Conservation (phyloP, 2,113 vertebrate genomes). For the Acrocephalus arundinaceus region DNA sequence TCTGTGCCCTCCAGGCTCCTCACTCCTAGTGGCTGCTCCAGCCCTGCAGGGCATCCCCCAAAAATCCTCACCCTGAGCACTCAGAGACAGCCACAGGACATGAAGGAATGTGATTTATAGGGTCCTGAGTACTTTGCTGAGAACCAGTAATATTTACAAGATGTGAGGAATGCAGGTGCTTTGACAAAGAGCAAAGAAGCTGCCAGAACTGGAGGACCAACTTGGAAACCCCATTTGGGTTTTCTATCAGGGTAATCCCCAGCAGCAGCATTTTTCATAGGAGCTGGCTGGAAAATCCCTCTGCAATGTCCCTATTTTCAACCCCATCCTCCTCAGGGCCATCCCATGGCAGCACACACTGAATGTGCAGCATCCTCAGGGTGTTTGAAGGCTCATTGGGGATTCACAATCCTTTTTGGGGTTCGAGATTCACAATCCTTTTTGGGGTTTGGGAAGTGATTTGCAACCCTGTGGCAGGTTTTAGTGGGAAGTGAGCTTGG, state of each 20-base stretch:
- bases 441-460: not conserved
- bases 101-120: not conserved
- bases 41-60: not conserved
- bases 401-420: not conserved
- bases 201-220: not conserved
- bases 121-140: not conserved
- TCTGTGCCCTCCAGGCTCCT: not conserved
- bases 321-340: not conserved
- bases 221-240: not conserved
- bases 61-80: not conserved
- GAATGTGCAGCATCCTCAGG: not conserved
- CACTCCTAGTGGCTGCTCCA: not conserved
- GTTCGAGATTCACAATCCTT: not conserved
- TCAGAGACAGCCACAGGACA: fast-evolving
- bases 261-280: not conserved
- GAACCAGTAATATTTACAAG: not conserved
- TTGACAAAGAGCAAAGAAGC: not conserved
- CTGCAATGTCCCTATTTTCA: not conserved
- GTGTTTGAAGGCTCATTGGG: not conserved
- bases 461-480: not conserved
- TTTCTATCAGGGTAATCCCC: not conserved
- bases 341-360: not conserved
- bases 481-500: not conserved
- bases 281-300: not conserved
- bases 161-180: not conserved